Conservation (phyloP, 1,140 invertebrate species). For the Drosophila ercepeae region DNA sequence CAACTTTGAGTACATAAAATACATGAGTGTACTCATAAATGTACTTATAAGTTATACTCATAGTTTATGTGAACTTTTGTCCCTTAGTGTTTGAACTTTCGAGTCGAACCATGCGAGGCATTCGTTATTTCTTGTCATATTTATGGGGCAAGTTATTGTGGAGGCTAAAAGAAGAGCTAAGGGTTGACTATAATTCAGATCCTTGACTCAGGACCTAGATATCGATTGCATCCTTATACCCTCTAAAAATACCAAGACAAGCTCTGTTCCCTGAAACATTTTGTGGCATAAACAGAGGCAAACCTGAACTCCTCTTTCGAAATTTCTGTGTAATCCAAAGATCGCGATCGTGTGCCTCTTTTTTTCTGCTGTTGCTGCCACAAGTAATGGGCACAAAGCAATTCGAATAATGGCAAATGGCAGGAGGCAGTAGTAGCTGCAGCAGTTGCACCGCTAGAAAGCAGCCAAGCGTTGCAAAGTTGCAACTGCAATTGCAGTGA, state of each 20-base stretch:
- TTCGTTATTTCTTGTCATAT: conserved; percentile 24
- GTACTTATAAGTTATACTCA: too few relatives aligned
- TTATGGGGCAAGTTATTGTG: too few relatives aligned
- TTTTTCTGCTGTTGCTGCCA: conserved; percentile 57
- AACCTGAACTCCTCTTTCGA: conserved; percentile 1
- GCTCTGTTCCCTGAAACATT: neutral
- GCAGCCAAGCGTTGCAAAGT: conserved; percentile 20
- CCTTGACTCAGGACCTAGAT: too few relatives aligned
- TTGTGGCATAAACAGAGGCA: conserved; percentile 6
- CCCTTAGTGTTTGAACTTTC: conserved; percentile 23
- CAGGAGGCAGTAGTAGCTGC: conserved; percentile 25
- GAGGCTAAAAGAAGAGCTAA: conserved; percentile 24
- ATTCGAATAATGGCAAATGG: conserved; percentile 72
- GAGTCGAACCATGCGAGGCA: conserved; percentile 8
- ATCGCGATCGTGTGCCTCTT: conserved; percentile 46
- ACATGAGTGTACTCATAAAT: neutral
- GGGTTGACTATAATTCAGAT: too few relatives aligned
- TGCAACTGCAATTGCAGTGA: conserved; percentile 27
- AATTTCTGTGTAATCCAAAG: conserved; percentile 28
- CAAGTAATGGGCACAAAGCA: conserved; percentile 75
- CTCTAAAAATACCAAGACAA: neutral
- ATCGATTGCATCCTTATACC: neutral
- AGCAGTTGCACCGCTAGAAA: conserved; percentile 21
- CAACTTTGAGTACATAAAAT: too few relatives aligned
- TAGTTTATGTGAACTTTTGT: conserved; percentile 11